phyloP scores from a whole-genome alignment of 2,113 vertebrate species.

The Oncorhynchus keta region DNA sequence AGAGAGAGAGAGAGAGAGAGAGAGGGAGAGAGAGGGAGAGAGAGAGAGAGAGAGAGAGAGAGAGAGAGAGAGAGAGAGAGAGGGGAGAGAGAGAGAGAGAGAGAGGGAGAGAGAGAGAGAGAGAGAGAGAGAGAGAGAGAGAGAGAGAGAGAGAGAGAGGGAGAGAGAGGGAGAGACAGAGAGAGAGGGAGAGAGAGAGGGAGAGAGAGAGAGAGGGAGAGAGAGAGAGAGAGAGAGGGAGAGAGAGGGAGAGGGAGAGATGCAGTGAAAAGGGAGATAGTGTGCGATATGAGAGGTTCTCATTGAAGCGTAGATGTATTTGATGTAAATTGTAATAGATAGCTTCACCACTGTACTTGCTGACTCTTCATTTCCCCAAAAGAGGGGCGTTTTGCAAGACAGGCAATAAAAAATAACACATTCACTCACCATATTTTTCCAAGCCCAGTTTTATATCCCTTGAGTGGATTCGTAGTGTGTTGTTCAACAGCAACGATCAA shows the following conservation, averaged over 20 bases:
- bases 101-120: slow-evolving; percentile 59
- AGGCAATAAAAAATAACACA: slow-evolving; percentile 58
- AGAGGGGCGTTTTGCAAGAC: slow-evolving; percentile 48
- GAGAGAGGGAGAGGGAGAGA: no score
- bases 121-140: slow-evolving; percentile 65
- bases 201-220: slow-evolving; percentile 66
- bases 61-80: slow-evolving; percentile 65
- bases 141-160: slow-evolving; percentile 52
- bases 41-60: slow-evolving; percentile 63
- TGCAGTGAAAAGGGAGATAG: no score
- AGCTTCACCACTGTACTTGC: slow-evolving; percentile 41
- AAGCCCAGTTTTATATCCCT: no score
- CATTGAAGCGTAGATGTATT: no score
- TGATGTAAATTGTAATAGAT: slow-evolving; percentile 59
- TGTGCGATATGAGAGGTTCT: no score
- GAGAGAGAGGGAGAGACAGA: slow-evolving; percentile 68
- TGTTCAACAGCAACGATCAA: neutral
- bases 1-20: slow-evolving; percentile 31
- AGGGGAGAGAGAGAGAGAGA: slow-evolving; percentile 12
- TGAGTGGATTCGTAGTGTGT: no score
- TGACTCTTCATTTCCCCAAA: slow-evolving; percentile 34
- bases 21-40: slow-evolving; percentile 71
- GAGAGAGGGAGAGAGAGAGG: slow-evolving; percentile 68
- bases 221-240: slow-evolving; percentile 24
- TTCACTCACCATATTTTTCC: slow-evolving; percentile 8